These are phyloP conservation scores for Catostylus mosaicus DNA, from an alignment of 30 jellyfish, hydroid and myxozoan genomes.

Conservation along the genomic window DNA sequence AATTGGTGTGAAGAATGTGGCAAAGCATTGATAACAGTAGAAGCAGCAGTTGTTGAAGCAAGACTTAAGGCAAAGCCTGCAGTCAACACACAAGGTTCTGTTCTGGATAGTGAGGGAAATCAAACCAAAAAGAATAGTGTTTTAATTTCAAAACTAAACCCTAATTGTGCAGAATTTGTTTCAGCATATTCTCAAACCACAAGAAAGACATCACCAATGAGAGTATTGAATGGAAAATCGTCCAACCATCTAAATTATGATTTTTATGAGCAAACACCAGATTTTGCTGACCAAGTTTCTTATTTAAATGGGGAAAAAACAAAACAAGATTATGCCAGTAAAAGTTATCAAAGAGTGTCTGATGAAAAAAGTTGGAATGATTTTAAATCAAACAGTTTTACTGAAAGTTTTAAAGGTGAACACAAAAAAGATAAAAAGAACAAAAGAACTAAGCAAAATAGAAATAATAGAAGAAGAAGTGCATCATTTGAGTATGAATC, in stretches of 20 bases:
- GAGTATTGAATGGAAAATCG: neutral
- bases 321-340: neutral
- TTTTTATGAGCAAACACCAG: neutral
- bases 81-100: no score
- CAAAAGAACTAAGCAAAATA: neutral
- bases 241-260: neutral
- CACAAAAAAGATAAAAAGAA: neutral
- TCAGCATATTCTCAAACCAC: constrained; percentile 24
- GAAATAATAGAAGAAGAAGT: neutral
- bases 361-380: neutral
- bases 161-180: constrained; percentile 65
- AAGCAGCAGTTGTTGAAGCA: constrained; percentile 20
- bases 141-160: constrained; percentile 34
- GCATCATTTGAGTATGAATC: neutral
- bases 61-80: neutral
- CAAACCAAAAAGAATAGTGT: neutral
- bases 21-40: constrained; percentile 70
- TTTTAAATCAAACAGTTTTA: constrained; percentile 4
- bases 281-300: neutral
- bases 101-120: neutral
- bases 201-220: neutral
- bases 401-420: constrained; percentile 2
- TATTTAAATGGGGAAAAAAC: neutral
- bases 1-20: constrained; percentile 94
- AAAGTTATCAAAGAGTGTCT: neutral